Base-by-base conservation (phyloP, 1,140 invertebrate genomes). In the Drosophila miranda region DNA sequence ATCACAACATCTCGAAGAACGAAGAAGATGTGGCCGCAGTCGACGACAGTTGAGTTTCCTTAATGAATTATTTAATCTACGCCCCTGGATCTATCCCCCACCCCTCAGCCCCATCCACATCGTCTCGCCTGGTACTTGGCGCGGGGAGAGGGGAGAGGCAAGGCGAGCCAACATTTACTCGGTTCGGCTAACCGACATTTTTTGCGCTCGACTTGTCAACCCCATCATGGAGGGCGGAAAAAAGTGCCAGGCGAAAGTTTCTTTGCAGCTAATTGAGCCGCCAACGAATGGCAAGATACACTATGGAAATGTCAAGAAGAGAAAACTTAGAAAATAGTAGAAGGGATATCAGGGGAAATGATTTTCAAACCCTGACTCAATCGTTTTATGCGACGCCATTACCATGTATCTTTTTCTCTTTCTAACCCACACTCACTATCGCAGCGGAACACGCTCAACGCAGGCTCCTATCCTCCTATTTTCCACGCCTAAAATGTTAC, bases 11-110 rank as follows among this genome's bases (percentile, higher is more conserved):
- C 81, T 87, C 34, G 30, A 34, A 34, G 9, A 50, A 4, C 6
- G 38, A 6, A 34, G 51, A 38, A 30, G 44, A 30, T 16, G 34
- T 28, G 21, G 13, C 23, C 11, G 54, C 38, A 14, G 64, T 19
- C 28, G 51, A 54, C 54, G 70, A 63, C 49, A 71, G 67, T 64
- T 57, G 62, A 83, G 76, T 84, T 84, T 74, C 67, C 81, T 86
- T 84, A 86, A 84, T 84, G 81, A 84, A 84, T 84, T 84, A 84
- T 84, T 84, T 84, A 84, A 84, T 84, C 81, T 77, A 69, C 59
- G 73, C 58, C 62, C 64, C 68, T 63, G 81, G 72, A 79, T 84
- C 67, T 76, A 58, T 34, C 16, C 16, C 16, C 16, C 16, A 6
- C 8, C 6, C 16, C 23, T 7, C 16, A 2, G 1, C 7, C 6